A percentile compares a stretch with the other conserved stretches of the same genome.
Evolutionary conservation across 2,888 invertebrate species (phyloP).

Genomic region (Ichneumoninae sp.): DNA sequence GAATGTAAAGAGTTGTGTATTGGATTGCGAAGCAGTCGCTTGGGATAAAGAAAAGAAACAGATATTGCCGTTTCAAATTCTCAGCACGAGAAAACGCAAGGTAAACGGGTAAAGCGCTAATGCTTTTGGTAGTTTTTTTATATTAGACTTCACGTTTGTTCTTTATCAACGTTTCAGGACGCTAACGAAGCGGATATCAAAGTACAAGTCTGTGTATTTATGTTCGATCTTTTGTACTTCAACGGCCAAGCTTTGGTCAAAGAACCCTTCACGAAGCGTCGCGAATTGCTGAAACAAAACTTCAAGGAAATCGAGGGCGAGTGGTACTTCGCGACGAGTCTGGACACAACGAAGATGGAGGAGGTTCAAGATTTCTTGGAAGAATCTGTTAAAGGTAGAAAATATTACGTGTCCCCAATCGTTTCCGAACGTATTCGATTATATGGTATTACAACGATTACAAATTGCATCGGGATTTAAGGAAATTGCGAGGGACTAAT

Average conservation of each 20-base stretch:
- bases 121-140: neutral
- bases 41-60: slow-evolving; percentile 95
- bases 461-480: slow-evolving; percentile 72
- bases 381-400: slow-evolving; percentile 93
- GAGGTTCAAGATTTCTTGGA: slow-evolving; percentile 97
- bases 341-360: slow-evolving; percentile 94
- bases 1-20: slow-evolving; percentile 91
- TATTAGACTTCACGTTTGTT: slow-evolving; percentile 23
- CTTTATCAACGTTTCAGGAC: slow-evolving; percentile 85
- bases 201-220: slow-evolving; percentile 97
- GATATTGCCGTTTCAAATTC: slow-evolving; percentile 98
- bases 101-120: slow-evolving; percentile 84
- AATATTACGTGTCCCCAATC: slow-evolving; percentile 14
- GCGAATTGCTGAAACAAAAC: slow-evolving; percentile 89
- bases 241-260: slow-evolving; percentile 94
- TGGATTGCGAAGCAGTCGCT: slow-evolving; percentile 99
- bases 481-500: slow-evolving; percentile 99
- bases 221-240: slow-evolving; percentile 97
- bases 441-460: slow-evolving; percentile 2
- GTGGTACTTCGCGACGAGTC: slow-evolving; percentile 94
- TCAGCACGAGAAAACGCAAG: slow-evolving; percentile 98
- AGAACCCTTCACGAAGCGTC: slow-evolving; percentile 90
- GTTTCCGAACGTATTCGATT: neutral
- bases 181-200: slow-evolving; percentile 91
- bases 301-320: slow-evolving; percentile 91